Conservation (phyloP, 1,140 invertebrate genomes). For the Drosophila kikkawai region DNA sequence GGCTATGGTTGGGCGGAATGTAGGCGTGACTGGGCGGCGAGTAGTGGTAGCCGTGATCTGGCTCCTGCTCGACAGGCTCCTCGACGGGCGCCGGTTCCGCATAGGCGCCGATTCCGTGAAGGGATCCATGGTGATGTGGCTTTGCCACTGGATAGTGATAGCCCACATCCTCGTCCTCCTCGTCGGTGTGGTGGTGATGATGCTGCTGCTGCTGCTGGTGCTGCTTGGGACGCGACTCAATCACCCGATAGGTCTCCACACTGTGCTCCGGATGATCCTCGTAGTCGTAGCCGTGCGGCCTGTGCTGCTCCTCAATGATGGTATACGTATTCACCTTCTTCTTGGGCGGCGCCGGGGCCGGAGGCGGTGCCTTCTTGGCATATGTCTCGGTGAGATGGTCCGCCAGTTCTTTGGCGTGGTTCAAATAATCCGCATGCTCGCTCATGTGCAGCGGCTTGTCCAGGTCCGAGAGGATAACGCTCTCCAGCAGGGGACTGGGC, state of each 20-base stretch:
- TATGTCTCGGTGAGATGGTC: slow-evolving; percentile 63
- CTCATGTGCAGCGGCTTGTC: slow-evolving; percentile 72
- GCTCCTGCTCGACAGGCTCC: slow-evolving; percentile 55
- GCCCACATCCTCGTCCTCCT: slow-evolving; percentile 49
- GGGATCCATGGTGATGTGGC: slow-evolving; percentile 15
- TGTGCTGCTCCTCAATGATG: slow-evolving; percentile 69
- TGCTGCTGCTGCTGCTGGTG: slow-evolving; percentile 27
- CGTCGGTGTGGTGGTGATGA: slow-evolving; percentile 30
- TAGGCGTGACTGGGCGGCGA: slow-evolving; percentile 35
- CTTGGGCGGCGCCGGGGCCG: slow-evolving; percentile 46
- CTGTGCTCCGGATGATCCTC: slow-evolving; percentile 46
- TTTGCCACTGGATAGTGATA: slow-evolving; percentile 47
- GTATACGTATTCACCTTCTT: slow-evolving; percentile 78
- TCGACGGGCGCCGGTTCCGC: slow-evolving; percentile 69
- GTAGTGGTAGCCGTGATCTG: slow-evolving; percentile 53
- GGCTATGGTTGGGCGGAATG: slow-evolving; percentile 23
- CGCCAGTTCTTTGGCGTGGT: slow-evolving; percentile 74
- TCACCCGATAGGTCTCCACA: slow-evolving; percentile 69
- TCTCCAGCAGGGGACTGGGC: slow-evolving; percentile 63
- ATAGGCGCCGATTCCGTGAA: slow-evolving; percentile 37
- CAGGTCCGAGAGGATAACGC: slow-evolving; percentile 70
- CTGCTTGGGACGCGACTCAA: slow-evolving; percentile 54
- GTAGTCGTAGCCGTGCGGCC: slow-evolving; percentile 43
- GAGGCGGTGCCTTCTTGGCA: slow-evolving; percentile 44
- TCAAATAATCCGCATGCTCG: slow-evolving; percentile 74